phyloP scores from a whole-genome alignment of 2,113 vertebrate genomes.

The Pagrus major region DNA sequence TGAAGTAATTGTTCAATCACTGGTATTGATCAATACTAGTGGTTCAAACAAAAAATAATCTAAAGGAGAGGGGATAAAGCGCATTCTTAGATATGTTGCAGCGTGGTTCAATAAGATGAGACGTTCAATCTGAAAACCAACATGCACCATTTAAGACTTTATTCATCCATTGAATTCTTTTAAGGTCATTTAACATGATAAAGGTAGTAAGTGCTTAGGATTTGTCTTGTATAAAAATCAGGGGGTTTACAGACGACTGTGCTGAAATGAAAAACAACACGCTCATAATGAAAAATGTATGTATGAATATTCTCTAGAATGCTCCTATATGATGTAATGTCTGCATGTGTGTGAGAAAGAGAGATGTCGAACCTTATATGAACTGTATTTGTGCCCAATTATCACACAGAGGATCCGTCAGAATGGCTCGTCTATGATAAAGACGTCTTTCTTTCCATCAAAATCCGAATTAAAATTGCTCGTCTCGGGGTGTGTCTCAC shows the following conservation, averaged over 20 bases:
- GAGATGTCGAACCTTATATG: not conserved
- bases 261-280: not conserved
- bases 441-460: not conserved
- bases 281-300: not conserved
- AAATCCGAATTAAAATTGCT: not conserved
- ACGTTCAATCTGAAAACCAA: not conserved
- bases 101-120: not conserved
- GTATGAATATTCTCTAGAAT: not conserved
- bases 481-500: not conserved
- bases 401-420: not conserved
- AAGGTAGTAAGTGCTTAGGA: not conserved
- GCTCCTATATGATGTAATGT: not conserved
- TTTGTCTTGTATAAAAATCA: conserved; percentile 9
- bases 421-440: not conserved
- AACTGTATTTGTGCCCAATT: not conserved
- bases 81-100: not conserved
- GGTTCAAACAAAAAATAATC: conserved; percentile 1
- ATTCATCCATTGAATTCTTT: conserved; percentile 8
- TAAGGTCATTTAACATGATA: not conserved
- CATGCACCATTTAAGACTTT: not conserved
- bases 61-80: not conserved
- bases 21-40: conserved; percentile 1
- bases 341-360: not conserved
- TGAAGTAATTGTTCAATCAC: not conserved
- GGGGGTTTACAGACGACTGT: not conserved